Evolutionary conservation across 2,888 invertebrate genomes (phyloP).

Genomic region (Limnephilus marmoratus): DNA sequence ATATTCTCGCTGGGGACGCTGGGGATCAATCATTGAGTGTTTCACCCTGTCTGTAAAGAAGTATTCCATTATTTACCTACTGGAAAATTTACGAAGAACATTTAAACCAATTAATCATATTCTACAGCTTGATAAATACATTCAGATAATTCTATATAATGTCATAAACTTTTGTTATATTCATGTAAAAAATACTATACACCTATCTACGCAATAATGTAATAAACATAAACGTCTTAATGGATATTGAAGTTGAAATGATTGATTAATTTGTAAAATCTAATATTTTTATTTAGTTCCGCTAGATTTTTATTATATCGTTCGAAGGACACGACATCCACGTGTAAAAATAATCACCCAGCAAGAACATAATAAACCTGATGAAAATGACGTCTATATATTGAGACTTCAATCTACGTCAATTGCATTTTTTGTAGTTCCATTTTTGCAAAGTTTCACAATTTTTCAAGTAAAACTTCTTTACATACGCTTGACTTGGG

Average conservation of each 20-base stretch:
- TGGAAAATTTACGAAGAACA: not conserved
- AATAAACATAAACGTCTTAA: not conserved
- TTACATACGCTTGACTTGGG: too few species aligned
- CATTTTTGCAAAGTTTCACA: too few species aligned
- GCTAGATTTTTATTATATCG: not conserved
- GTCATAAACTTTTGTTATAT: not conserved
- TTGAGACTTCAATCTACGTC: too few species aligned
- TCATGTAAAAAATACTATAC: too few species aligned
- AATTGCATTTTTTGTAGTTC: too few species aligned
- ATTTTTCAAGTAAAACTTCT: too few species aligned
- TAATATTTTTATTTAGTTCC: too few species aligned
- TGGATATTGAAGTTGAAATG: not conserved
- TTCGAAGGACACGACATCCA: not conserved
- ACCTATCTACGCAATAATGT: too few species aligned
- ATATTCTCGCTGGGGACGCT: too few species aligned
- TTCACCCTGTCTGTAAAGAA: not conserved
- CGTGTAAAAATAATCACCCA: not conserved
- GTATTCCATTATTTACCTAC: not conserved
- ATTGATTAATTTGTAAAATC: too few species aligned
- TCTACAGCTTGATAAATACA: not conserved
- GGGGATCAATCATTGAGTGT: too few species aligned
- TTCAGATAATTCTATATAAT: not conserved
- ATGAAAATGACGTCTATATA: not conserved
- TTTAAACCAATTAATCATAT: not conserved
- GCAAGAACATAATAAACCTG: not conserved